Base-by-base conservation (phyloP, 2,888 invertebrate species). In the Leptinotarsa tumamoca region DNA sequence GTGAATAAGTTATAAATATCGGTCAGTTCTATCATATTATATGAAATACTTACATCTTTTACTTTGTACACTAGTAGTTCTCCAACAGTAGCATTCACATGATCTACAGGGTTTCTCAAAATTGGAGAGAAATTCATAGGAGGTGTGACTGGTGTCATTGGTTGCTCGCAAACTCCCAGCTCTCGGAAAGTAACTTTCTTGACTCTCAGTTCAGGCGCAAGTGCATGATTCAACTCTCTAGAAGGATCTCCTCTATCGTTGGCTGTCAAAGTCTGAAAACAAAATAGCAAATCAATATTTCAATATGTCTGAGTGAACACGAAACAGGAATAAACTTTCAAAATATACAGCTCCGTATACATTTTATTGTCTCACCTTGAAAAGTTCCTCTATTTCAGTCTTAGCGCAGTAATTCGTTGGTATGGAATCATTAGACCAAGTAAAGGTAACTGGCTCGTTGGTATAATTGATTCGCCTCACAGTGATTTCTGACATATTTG, bases 341-440 rank as follows among this genome's bases (percentile, higher is more conserved):
- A 10, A 43, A 43, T 3, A 43, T 43, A 43, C 10, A 10, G 43
- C 10, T 43, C 43, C 10, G 10, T 10, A 33, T 33, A 33, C 33
- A 33, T 33, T 33, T 18, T 63, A 52, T 52, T 23, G 52, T 86
- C 88, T 87, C 85, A 94, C 94, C 89, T 91, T 91, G 88, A 92
- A 91, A 54, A 96, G 87, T 80, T 91, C 89, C 70, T 92, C 91
- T 49, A 97, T 93, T 83, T 94, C 93, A 71, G 91, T 91, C 82
- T 92, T 93, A 0, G 96, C 96, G 82, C 97, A 98, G 66, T 91
- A 91, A 82, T 92, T 93, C 68, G 94, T 93, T 0, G 95, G 93
- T 49, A 97, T 87, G 10, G 95, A 94, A 81, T 96, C 96, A 85
- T 98, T 98, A 21, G 96, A 94, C 95, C 95, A 96, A 50, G 92